A percentile compares a stretch with the other conserved stretches of the same genome.
Conservation (phyloP, 2,888 invertebrate species). For the Cylloceria caligata region DNA sequence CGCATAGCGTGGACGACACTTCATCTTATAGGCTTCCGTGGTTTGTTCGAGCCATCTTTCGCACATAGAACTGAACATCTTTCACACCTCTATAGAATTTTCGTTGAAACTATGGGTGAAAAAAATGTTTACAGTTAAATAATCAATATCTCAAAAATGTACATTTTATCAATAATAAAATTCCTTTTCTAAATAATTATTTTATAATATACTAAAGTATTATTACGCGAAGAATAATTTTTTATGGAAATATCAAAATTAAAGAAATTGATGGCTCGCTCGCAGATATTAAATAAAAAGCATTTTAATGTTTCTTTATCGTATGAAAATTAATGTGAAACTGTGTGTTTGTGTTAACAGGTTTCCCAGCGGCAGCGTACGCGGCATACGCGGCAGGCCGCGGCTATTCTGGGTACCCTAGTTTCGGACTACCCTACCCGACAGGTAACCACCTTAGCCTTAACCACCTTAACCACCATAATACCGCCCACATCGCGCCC, state of each 20-base stretch:
- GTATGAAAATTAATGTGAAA: slow-evolving; percentile 26
- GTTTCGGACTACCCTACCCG: slow-evolving; percentile 98
- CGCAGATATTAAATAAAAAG: background rate
- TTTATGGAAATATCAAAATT: no score
- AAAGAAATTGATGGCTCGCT: no score
- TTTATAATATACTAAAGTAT: no score
- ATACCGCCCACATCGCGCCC: slow-evolving; percentile 84
- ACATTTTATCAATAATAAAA: background rate
- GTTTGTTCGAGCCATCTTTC: background rate
- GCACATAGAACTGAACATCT: background rate
- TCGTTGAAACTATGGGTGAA: background rate
- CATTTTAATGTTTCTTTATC: background rate
- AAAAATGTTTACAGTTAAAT: background rate
- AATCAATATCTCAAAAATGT: background rate
- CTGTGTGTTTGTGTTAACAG: slow-evolving; percentile 85
- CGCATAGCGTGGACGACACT: background rate
- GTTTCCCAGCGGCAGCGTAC: slow-evolving; percentile 97
- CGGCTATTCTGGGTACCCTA: slow-evolving; percentile 98
- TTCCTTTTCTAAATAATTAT: background rate
- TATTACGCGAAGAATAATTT: no score
- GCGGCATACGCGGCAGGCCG: slow-evolving; percentile 98
- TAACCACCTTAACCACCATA: slow-evolving; percentile 88
- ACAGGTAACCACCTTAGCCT: slow-evolving; percentile 97
- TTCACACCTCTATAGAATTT: background rate
- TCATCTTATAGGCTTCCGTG: background rate